Conservation (phyloP, 2,888 invertebrate species). For the Drosophila lutescens region DNA sequence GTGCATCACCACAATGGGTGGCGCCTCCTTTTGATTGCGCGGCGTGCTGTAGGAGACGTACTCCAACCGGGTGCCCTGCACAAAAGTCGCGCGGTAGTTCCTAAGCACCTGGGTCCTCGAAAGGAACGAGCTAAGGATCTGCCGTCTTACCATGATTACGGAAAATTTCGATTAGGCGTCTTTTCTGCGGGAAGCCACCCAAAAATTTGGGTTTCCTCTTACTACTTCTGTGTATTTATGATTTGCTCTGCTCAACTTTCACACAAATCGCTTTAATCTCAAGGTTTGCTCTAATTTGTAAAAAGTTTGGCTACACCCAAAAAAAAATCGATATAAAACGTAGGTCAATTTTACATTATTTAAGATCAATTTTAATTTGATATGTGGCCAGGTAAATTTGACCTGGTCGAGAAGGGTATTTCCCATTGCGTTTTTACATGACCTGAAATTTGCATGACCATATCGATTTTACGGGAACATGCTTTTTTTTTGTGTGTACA, state of each 20-base stretch:
- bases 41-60: slow-evolving; percentile 28
- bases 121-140: neutral
- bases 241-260: neutral
- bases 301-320: neutral
- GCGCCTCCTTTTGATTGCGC: slow-evolving; percentile 18
- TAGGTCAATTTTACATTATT: too few relatives aligned
- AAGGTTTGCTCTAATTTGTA: neutral
- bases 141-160: slow-evolving; percentile 3
- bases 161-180: slow-evolving; percentile 4
- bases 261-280: neutral
- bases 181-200: neutral
- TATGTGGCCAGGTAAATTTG: too few relatives aligned
- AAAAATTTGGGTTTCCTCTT: neutral
- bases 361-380: too few relatives aligned
- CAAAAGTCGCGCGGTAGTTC: neutral
- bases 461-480: too few relatives aligned
- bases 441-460: too few relatives aligned
- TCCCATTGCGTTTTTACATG: too few relatives aligned
- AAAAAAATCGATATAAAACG: too few relatives aligned
- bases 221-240: neutral
- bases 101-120: neutral
- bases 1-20: slow-evolving; percentile 53
- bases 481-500: too few relatives aligned
- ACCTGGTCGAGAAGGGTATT: too few relatives aligned
- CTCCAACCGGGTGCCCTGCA: slow-evolving; percentile 29